These are phyloP conservation scores for Trachelus stipa DNA, from an alignment of 2,888 invertebrate species.

Conservation along the genomic window DNA sequence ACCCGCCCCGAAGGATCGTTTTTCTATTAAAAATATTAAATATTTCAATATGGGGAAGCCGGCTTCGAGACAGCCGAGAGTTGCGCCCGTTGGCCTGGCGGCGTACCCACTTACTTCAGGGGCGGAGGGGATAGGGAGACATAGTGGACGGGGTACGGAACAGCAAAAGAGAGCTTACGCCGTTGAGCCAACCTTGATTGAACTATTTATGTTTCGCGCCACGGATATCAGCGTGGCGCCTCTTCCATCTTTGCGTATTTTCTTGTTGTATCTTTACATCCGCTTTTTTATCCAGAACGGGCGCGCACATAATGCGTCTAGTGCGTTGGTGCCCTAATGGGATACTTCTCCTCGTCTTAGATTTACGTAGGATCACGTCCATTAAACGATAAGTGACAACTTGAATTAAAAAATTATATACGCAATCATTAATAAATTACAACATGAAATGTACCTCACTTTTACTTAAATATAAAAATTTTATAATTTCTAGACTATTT, in stretches of 20 bases:
- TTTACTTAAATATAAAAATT: neutral
- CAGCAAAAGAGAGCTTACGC: slow-evolving; percentile 41
- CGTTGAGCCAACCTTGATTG: slow-evolving; percentile 54
- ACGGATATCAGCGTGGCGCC: slow-evolving; percentile 37
- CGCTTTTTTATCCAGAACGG: too few species aligned
- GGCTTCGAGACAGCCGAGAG: slow-evolving; percentile 20
- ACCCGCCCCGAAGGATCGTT: slow-evolving; percentile 35
- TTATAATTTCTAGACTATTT: neutral
- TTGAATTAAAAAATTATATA: neutral
- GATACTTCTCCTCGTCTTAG: neutral
- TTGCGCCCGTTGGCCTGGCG: slow-evolving; percentile 20
- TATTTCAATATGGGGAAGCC: slow-evolving; percentile 48
- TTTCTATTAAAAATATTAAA: slow-evolving; percentile 55
- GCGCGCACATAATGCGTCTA: too few species aligned
- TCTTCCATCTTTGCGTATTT: slow-evolving; percentile 15
- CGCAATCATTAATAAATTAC: neutral
- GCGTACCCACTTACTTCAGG: slow-evolving; percentile 9
- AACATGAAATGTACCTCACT: neutral
- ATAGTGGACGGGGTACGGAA: slow-evolving; percentile 10
- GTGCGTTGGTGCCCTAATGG: too few species aligned
- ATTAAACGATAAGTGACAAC: neutral
- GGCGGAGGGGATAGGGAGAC: slow-evolving; percentile 4
- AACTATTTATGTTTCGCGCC: slow-evolving; percentile 48
- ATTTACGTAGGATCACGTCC: neutral
- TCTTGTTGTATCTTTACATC: neutral